Conservation (phyloP, 2,113 vertebrate genomes). For the Okapia johnstoni region DNA sequence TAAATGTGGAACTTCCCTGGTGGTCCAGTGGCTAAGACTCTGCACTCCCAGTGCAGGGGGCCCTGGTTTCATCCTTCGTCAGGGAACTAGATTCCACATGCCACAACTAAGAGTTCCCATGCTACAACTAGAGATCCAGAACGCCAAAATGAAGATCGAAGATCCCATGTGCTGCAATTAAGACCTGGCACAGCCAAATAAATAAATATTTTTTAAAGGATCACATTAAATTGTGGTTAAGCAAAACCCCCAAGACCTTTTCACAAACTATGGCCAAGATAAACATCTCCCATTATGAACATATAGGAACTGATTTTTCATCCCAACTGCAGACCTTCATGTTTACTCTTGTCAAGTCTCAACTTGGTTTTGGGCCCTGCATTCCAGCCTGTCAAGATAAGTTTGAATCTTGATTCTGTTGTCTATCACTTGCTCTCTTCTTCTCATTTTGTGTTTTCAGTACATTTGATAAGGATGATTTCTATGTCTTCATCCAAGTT, state of each 20-base stretch:
- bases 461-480: constrained; percentile 3
- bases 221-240: background rate
- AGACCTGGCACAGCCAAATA: background rate
- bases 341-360: background rate
- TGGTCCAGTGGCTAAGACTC: background rate
- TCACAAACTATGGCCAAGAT: constrained; percentile 23
- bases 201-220: background rate
- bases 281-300: background rate
- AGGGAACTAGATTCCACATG: background rate
- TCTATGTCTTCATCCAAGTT: constrained; percentile 2
- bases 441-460: background rate
- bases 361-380: constrained; percentile 10
- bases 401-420: background rate
- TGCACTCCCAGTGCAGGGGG: background rate
- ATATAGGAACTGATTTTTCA: constrained; percentile 9
- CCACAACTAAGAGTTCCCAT: background rate
- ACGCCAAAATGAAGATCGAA: background rate
- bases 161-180: background rate
- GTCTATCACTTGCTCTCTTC: background rate
- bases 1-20: background rate
- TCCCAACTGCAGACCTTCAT: background rate
- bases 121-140: background rate
- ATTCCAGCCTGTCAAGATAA: constrained; percentile 25
- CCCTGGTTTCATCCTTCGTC: background rate
- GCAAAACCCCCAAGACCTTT: constrained; percentile 22